A percentile compares a stretch with the other conserved stretches of the same genome.
These are phyloP conservation scores for Drosophila helvetica DNA, from an alignment of 2,888 invertebrate genomes.

Conservation along the genomic window DNA sequence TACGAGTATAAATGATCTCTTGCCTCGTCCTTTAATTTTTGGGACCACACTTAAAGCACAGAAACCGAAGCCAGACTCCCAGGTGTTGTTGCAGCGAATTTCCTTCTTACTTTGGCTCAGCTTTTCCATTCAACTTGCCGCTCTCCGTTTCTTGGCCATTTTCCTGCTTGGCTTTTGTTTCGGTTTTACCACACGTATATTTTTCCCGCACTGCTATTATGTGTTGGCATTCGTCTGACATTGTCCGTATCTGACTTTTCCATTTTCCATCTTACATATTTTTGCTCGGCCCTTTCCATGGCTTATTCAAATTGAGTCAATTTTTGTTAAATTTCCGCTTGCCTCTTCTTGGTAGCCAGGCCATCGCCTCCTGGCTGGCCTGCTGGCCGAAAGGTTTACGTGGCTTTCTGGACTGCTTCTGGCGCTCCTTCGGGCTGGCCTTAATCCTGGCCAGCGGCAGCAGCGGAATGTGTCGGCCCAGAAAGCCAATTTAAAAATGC, in stretches of 20 bases:
- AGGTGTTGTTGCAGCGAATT: conserved; percentile 38
- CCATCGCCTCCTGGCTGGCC: conserved; percentile 34
- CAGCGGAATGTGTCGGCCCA: conserved; percentile 67
- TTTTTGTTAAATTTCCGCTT: conserved; percentile 77
- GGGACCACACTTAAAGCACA: neutral
- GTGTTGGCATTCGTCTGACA: conserved; percentile 24
- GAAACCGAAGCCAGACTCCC: conserved; percentile 2
- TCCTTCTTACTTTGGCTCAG: conserved; percentile 42
- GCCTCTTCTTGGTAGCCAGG: conserved; percentile 45
- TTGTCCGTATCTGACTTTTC: conserved; percentile 7
- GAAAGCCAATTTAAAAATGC: conserved; percentile 82
- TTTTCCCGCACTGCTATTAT: conserved; percentile 47
- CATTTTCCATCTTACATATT: conserved; percentile 9
- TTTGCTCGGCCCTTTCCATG: conserved; percentile 41
- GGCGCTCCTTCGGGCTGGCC: conserved; percentile 32
- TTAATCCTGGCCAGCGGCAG: conserved; percentile 65
- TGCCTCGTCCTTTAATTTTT: too few species aligned
- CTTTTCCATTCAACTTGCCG: conserved; percentile 36
- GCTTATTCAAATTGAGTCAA: conserved; percentile 79
- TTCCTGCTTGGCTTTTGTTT: conserved; percentile 17
- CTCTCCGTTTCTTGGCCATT: conserved; percentile 11
- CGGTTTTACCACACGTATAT: conserved; percentile 12
- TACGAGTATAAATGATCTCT: neutral
- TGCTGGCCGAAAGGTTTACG: conserved; percentile 45
- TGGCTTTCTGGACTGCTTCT: conserved; percentile 24